phyloP scores from a whole-genome alignment of 2,888 invertebrate species.

The Leistus spinibarbis region DNA sequence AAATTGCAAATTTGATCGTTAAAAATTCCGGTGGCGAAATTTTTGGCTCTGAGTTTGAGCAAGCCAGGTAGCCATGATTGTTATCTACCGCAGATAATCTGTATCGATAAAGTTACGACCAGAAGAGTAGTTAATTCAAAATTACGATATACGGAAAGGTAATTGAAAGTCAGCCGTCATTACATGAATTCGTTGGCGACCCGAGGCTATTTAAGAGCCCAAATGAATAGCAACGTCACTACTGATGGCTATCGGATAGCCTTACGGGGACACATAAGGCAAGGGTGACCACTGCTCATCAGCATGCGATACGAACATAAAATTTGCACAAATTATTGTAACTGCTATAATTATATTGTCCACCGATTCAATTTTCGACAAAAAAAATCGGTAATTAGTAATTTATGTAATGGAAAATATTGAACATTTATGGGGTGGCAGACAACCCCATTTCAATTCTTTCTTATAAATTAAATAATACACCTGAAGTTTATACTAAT shows the following conservation, averaged over 20 bases:
- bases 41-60: not conserved
- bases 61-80: not conserved
- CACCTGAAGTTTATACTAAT: no score
- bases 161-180: slow-evolving; percentile 35
- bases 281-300: slow-evolving; percentile 11
- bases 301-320: not conserved
- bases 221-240: slow-evolving; percentile 13
- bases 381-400: not conserved
- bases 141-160: slow-evolving; percentile 30
- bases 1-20: not conserved
- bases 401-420: no score
- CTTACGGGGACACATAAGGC: not conserved
- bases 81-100: slow-evolving; percentile 7
- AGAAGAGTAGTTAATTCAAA: slow-evolving; percentile 34
- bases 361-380: not conserved
- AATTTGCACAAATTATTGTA: not conserved
- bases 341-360: not conserved
- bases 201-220: slow-evolving; percentile 16
- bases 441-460: no score
- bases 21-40: not conserved
- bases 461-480: no score
- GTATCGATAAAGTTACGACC: slow-evolving; percentile 20
- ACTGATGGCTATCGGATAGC: slow-evolving; percentile 21
- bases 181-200: slow-evolving; percentile 34
- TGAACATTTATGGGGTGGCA: no score